Evolutionary conservation across 2,113 vertebrate genomes (phyloP), one percentile per base, ranked within the genome.

Genomic region (Engystomops pustulosus): DNA sequence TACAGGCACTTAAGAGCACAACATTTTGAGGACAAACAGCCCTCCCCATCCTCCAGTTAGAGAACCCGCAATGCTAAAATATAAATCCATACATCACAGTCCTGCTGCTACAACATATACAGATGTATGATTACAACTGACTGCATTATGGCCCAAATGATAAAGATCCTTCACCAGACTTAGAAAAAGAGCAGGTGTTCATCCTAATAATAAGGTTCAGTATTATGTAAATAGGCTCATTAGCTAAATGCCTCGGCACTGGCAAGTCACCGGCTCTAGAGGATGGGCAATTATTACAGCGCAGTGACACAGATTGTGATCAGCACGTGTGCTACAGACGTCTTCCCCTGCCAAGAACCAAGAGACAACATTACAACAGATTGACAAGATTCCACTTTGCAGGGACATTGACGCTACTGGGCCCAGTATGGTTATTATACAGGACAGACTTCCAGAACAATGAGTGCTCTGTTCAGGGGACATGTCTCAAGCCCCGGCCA

Each of bases 291-390:
- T 25, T 23, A 47, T 72, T 72, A 47, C 41, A 23, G 44, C n/a
- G n/a, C 44, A 75, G 47, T 18, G 72, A 34, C 51, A 34, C 74
- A 77, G 74, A 77, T 77, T 55, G 74, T 55, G 18, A 77, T 11
- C 49, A 20, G 32, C 47, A 15, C 20, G 49, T n/a, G 30, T 3
- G 74, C 17, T 6, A n/a, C 30, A 55, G 74, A 55, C 51, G 25
- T 18, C 25, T 1, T 20, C 47, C 34, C 27, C 74, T 77, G 49
- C 74, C 49, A 58, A 58, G 51, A 36, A 20, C 38, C 4, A 15
- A 15, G 51, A 58, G 10, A 77, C 49, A 30, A 38, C 47, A 53
- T 51, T 9, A 5, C 25, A 34, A 34, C 45, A 51, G 9, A 47
- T 30, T 30, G 45, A 32, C 8, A 36, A n/a, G 49, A 30, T 53